phyloP scores from a whole-genome alignment of 2,888 invertebrate species.

The Hydriomena furcata region DNA sequence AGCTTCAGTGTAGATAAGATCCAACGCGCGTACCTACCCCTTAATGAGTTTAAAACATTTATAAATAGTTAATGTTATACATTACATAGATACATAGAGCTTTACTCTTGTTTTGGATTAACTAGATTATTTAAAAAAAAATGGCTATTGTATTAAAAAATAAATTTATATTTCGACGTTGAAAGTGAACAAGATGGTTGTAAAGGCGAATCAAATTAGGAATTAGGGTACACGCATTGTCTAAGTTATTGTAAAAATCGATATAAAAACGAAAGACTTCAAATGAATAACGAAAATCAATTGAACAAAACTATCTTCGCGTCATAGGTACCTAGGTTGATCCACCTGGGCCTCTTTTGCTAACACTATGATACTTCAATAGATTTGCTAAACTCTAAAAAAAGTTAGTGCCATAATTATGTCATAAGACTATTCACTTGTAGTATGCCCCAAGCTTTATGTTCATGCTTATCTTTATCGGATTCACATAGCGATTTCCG shows the following conservation, averaged over 20 bases:
- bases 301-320: slow-evolving; percentile 5
- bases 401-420: too few relatives aligned
- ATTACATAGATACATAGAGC: neutral
- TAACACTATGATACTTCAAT: neutral
- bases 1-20: neutral
- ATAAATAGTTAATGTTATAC: slow-evolving; percentile 1
- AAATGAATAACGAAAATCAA: neutral
- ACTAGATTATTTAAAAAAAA: slow-evolving; percentile 4
- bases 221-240: slow-evolving; percentile 3
- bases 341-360: neutral
- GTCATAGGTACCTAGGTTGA: neutral
- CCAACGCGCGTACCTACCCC: neutral
- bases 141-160: slow-evolving; percentile 16
- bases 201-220: slow-evolving; percentile 12
- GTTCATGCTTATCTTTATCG: too few relatives aligned
- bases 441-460: too few relatives aligned
- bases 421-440: too few relatives aligned
- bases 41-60: slow-evolving; percentile 11
- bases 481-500: too few relatives aligned
- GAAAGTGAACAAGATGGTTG: slow-evolving; percentile 12
- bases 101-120: slow-evolving; percentile 14
- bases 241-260: slow-evolving; percentile 8
- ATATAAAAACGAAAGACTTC: slow-evolving; percentile 4
- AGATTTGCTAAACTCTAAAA: too few relatives aligned
- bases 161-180: slow-evolving; percentile 2